Percentiles rank a stretch among this genome's conserved stretches.
These are phyloP conservation scores for Piprites chloris DNA, from an alignment of 2,113 vertebrate species.

Conservation along the genomic window DNA sequence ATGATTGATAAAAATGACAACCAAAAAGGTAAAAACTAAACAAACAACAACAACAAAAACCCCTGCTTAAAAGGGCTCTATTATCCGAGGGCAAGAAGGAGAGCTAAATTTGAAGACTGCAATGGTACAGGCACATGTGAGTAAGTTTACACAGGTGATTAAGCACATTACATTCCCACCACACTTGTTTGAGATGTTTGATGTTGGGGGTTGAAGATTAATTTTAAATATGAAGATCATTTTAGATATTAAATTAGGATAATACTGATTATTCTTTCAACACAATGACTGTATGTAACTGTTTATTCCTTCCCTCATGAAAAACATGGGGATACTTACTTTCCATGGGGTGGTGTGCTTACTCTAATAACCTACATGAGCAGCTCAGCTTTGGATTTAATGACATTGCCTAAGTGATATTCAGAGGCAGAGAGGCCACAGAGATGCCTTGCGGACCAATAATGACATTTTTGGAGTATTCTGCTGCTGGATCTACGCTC, in stretches of 20 bases:
- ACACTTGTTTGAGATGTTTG: not conserved
- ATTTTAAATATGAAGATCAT: not conserved
- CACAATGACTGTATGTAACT: not conserved
- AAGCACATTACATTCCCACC: not conserved
- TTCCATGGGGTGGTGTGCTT: not conserved
- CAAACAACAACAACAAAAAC: not conserved
- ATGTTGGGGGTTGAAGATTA: not conserved
- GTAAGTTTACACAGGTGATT: not conserved
- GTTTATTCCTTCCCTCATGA: not conserved
- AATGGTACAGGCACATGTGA: not conserved
- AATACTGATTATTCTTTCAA: not conserved
- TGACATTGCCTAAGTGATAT: not conserved
- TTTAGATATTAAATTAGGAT: not conserved
- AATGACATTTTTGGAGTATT: not conserved
- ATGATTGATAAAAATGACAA: not conserved
- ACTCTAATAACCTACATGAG: accelerated
- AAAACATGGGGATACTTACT: not conserved
- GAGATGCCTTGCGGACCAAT: not conserved
- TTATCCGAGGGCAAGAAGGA: not conserved
- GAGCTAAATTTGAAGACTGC: not conserved
- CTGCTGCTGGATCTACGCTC: not conserved
- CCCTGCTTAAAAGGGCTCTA: not conserved
- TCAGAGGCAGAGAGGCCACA: not conserved
- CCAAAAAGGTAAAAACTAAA: not conserved
- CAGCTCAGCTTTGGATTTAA: not conserved